Evolutionary conservation across 2,888 invertebrate species (phyloP).

Genomic region (Spilosoma lubricipeda): DNA sequence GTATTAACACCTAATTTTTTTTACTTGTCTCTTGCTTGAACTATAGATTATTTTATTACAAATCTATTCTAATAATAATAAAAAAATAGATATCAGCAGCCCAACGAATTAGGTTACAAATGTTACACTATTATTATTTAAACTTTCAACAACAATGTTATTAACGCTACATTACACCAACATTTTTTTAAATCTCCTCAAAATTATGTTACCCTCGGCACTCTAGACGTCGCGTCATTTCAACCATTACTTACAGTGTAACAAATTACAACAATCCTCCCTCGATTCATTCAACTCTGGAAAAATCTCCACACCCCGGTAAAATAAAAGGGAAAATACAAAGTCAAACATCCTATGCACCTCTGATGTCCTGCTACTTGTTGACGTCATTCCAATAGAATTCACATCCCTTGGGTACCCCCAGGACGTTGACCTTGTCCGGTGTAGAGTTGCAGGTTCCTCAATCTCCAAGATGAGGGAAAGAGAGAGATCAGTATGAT

Average conservation of each 20-base stretch:
- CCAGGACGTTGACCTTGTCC: slow-evolving; percentile 65
- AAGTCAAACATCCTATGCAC: slow-evolving; percentile 61
- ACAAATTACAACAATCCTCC: slow-evolving; percentile 58
- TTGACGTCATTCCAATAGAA: slow-evolving; percentile 87
- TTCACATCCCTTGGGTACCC: slow-evolving; percentile 83
- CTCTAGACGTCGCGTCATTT: slow-evolving; percentile 74
- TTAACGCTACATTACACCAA: slow-evolving; percentile 1
- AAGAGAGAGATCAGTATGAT: not conserved
- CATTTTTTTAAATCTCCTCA: slow-evolving; percentile 34
- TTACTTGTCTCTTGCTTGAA: not conserved
- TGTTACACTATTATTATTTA: too few relatives aligned
- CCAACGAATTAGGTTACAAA: not conserved
- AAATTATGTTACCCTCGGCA: slow-evolving; percentile 59
- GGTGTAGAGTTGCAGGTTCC: slow-evolving; percentile 36
- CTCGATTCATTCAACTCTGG: slow-evolving; percentile 19
- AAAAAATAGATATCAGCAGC: not conserved
- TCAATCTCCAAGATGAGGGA: slow-evolving; percentile 10
- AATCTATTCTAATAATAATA: not conserved
- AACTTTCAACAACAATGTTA: not conserved
- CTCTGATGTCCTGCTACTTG: slow-evolving; percentile 83
- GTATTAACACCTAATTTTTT: not conserved
- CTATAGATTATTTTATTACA: not conserved
- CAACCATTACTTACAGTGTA: slow-evolving; percentile 72
- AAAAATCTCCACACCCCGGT: slow-evolving; percentile 45
- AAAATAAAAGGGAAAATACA: slow-evolving; percentile 64